Percentiles rank a stretch among this genome's conserved stretches.
phyloP scores from a whole-genome alignment of 2,888 invertebrate genomes.

The Pomacea canaliculata region DNA sequence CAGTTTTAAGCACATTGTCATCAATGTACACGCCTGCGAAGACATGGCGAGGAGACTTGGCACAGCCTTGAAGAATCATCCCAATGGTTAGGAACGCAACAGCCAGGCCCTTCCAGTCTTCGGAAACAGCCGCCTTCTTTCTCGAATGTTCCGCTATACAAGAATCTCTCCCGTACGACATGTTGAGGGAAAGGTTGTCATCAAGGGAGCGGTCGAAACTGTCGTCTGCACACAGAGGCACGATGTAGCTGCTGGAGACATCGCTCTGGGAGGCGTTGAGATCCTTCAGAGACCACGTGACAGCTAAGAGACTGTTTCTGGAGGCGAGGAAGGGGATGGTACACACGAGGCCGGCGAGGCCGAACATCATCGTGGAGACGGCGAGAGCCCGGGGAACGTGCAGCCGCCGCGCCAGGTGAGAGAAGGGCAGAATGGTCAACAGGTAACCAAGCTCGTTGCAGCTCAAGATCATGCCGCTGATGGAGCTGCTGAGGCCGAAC shows the following conservation, averaged over 20 bases:
- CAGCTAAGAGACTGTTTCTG: conserved; percentile 11
- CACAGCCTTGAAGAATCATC: conserved; percentile 55
- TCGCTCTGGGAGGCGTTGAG: neutral
- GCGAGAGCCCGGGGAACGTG: conserved; percentile 50
- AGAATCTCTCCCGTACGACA: neutral
- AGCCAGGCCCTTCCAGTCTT: conserved; percentile 29
- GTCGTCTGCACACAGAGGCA: neutral
- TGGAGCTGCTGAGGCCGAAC: conserved; percentile 58
- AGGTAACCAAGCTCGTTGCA: conserved; percentile 61
- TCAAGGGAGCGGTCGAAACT: neutral
- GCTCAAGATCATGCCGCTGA: conserved; percentile 56
- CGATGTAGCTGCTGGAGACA: neutral
- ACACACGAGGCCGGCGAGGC: conserved; percentile 49
- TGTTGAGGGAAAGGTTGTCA: neutral
- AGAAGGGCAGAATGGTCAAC: conserved; percentile 41
- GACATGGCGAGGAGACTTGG: conserved; percentile 51
- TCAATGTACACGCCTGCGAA: conserved; percentile 54
- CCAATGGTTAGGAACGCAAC: conserved; percentile 41
- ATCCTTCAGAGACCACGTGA: neutral
- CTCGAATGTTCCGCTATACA: neutral
- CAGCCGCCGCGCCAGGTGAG: conserved; percentile 40
- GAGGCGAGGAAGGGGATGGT: conserved; percentile 47
- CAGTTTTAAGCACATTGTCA: conserved; percentile 54
- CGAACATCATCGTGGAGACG: conserved; percentile 42
- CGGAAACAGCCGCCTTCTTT: conserved; percentile 18